These are phyloP conservation scores for Plagodis dolabraria DNA, from an alignment of 2,888 invertebrate genomes.

Conservation along the genomic window DNA sequence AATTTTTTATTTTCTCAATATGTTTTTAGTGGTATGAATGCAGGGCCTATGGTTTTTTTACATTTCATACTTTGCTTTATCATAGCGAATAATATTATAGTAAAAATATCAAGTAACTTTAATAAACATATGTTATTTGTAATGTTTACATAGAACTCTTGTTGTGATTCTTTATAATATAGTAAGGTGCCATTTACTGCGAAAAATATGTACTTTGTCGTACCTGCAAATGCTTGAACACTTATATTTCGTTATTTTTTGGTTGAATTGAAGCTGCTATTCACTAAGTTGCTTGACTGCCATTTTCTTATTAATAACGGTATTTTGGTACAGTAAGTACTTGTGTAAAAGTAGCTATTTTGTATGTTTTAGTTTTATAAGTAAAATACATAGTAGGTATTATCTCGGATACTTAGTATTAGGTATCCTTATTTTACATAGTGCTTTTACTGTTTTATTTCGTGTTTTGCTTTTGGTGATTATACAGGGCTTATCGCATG, in stretches of 20 bases:
- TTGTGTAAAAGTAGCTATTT: not conserved
- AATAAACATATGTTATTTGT: constrained; percentile 4
- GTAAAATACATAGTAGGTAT: not conserved
- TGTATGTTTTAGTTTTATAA: too few species aligned
- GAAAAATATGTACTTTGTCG: constrained; percentile 61
- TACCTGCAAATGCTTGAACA: constrained; percentile 63
- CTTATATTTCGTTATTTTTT: constrained; percentile 57
- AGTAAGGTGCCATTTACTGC: constrained; percentile 80
- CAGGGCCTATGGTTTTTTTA: constrained; percentile 6
- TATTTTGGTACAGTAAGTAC: constrained; percentile 17
- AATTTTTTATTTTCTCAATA: too few species aligned
- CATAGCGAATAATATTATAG: constrained; percentile 3
- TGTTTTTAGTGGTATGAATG: not conserved
- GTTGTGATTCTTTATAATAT: constrained; percentile 72
- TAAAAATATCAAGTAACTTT: not conserved
- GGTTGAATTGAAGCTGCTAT: constrained; percentile 42
- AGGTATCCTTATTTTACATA: not conserved
- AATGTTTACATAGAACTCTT: constrained; percentile 38
- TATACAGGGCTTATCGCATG: constrained; percentile 33
- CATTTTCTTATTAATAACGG: constrained; percentile 11
- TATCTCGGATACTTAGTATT: not conserved
- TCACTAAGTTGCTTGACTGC: constrained; percentile 61
- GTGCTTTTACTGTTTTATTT: constrained; percentile 7
- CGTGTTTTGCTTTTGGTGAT: constrained; percentile 25
- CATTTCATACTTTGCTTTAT: constrained; percentile 23